phyloP scores from a whole-genome alignment of 1,140 invertebrate genomes.

The Drosophila ficusphila region DNA sequence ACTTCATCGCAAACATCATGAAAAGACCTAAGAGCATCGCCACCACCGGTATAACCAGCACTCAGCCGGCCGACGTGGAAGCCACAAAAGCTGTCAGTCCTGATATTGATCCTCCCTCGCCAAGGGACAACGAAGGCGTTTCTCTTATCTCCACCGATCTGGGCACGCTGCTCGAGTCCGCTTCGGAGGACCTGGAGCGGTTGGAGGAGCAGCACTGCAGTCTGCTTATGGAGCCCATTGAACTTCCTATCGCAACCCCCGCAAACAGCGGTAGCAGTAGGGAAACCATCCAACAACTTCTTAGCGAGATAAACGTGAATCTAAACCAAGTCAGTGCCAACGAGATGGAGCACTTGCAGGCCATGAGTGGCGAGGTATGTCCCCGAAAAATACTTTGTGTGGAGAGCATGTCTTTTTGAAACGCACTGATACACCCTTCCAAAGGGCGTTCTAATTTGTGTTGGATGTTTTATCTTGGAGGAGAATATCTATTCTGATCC shows the following conservation, averaged over 20 bases:
- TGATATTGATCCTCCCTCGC: background rate
- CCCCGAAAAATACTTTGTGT: background rate
- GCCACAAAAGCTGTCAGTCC: background rate
- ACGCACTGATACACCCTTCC: no score
- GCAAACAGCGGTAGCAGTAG: background rate
- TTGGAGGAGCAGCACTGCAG: conserved; percentile 47
- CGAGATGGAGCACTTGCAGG: conserved; percentile 75
- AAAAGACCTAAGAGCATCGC: conserved; percentile 66
- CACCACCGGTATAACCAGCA: background rate
- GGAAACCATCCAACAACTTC: conserved; percentile 52
- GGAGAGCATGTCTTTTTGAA: conserved; percentile 7
- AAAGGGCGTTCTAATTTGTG: background rate
- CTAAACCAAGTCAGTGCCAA: conserved; percentile 60
- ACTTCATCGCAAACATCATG: conserved; percentile 74
- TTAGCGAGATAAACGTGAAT: conserved; percentile 59
- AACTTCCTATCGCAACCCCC: background rate
- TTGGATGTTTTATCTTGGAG: background rate
- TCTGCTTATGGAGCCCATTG: conserved; percentile 3
- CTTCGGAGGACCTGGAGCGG: conserved; percentile 37
- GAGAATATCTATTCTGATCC: no score
- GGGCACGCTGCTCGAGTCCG: conserved; percentile 39
- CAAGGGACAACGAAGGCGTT: background rate
- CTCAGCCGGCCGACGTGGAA: background rate
- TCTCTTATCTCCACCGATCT: conserved; percentile 22
- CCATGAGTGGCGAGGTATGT: conserved; percentile 72